Base-by-base conservation (phyloP, 35 echinoderm and acorn worm genomes). In the Apostichopus japonicus region DNA sequence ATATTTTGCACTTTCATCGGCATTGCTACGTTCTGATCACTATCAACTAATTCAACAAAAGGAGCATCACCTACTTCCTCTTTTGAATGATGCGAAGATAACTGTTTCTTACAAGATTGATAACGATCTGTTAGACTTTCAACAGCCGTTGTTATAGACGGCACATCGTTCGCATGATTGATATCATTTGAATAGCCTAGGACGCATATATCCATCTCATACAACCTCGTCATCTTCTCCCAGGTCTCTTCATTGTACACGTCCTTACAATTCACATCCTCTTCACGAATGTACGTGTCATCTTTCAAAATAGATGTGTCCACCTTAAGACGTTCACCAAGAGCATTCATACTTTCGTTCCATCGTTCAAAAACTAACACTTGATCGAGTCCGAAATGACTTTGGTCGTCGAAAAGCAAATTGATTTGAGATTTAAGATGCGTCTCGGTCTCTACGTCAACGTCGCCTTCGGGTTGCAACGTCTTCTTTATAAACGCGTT, bases 121-220 rank as follows among this genome's bases (percentile, higher is more conserved):
- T 27, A 80, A 53, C 78, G 78, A 27, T 21, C 78, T 27, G 78
- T 80, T 80, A 80, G 51, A 53, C 63, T 67, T 8, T 67, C 63
- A 7, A 0, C 78, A 17, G 23, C 78, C 13, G 78, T 14, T 80
- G 23, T 24, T 24, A 80, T 15, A 23, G 51, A 13, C 13, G 7
- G 63, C 63, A 67, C 11, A 67, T 13, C 17, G 19, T 58, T 6
- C 11, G 51, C 24, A 33, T 11, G 24, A 15, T 72, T 10, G 8
- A 67, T 89, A 8, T 72, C 59, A 17, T 5, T 72, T 6, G 62
- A 89, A n/a, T 89, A 88, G 3, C 61, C 61, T 15, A 88, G 61
- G 19, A 88, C 56, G 24, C 86, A 88, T 71, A 88, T 71, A 72
- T 88, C 86, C 86, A 88, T 71, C n/a, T 54, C 59, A 33, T 88